Conservation (phyloP, 1,140 invertebrate genomes). For the Thaumatotibia leucotreta region DNA sequence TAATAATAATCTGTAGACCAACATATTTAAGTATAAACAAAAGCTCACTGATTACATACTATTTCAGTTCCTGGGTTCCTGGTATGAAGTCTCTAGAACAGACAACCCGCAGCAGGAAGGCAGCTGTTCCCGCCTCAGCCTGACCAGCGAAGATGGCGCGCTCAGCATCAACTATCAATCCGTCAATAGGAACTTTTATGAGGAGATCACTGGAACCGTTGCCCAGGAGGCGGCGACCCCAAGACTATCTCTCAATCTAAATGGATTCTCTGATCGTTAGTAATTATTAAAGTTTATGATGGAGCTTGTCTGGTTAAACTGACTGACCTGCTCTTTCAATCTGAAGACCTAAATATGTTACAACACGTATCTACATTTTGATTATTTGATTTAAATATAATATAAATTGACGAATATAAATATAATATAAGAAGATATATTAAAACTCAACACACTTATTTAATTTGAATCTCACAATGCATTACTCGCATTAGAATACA, state of each 20-base stretch:
- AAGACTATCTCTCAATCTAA: conserved; percentile 26
- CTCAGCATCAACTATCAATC: conserved; percentile 23
- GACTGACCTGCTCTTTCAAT: too few relatives aligned
- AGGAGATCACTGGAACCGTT: conserved; percentile 28
- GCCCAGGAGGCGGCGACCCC: conserved; percentile 26
- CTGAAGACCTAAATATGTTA: too few relatives aligned
- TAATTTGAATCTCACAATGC: too few relatives aligned
- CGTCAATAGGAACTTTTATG: conserved; percentile 40
- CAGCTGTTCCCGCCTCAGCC: conserved; percentile 36
- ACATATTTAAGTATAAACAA: too few relatives aligned
- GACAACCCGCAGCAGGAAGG: conserved; percentile 24
- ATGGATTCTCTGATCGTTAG: background rate
- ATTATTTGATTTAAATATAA: too few relatives aligned
- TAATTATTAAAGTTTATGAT: background rate
- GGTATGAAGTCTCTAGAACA: conserved; percentile 36
- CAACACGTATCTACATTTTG: too few relatives aligned
- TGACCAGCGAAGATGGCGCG: conserved; percentile 18
- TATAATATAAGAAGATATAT: too few relatives aligned
- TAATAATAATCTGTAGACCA: too few relatives aligned
- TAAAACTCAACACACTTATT: too few relatives aligned
- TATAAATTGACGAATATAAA: too few relatives aligned
- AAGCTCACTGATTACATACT: background rate
- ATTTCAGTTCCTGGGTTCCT: conserved; percentile 45
- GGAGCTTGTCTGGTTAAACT: background rate
- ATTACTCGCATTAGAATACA: too few relatives aligned